Base-by-base conservation (phyloP, 2,113 vertebrate species). In the Dolichallabes microphthalmus region DNA sequence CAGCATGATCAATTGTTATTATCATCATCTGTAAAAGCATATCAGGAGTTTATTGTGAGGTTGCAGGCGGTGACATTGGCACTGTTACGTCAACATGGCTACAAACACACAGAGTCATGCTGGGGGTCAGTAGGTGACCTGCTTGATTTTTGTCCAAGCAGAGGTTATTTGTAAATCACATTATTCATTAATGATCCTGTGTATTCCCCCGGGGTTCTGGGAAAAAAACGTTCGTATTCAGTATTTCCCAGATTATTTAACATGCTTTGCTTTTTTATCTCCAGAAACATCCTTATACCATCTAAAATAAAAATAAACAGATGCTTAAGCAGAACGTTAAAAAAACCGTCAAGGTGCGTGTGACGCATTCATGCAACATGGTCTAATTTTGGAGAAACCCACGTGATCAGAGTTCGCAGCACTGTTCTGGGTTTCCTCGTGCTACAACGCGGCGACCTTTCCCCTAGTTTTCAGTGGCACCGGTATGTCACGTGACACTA, bases 401-500 rank as follows among this genome's bases (percentile, higher is more conserved):
- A 53, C 53, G 12, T 22, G 58, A 84, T 52, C 25, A 27, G 12
- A 45, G 35, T 15, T 17, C 1, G 4, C 10, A 12, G 20, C 84
- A 86, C 86, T n/a, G 1, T 13, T 22, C 86, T 88, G 58, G 27
- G 13, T 74, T 35, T 82, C 68, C 71, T 71, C 82, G 89, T 89
- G 90, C 89, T 80, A 78, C 52, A 87, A 84, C 69, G 82, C 91
- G 35, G 90, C 90, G 93, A 95, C 94, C 95, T 95, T 95, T 95
- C 93, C 91, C 95, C 95, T 76, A 95, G 92, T 95, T 95, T 91
- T 90, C 91, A 88, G 91, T 91, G 68, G 90, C 90, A 78, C 85
- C 84, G 92, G 89, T 61, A 80, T 86, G 87, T 94, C 94, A 95
- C 91, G 94, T 95, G 94, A 93, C 86, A 90, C 4, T 76, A 79